Conservation (phyloP, 2,888 invertebrate genomes). For the Phytoseiulus persimilis region DNA sequence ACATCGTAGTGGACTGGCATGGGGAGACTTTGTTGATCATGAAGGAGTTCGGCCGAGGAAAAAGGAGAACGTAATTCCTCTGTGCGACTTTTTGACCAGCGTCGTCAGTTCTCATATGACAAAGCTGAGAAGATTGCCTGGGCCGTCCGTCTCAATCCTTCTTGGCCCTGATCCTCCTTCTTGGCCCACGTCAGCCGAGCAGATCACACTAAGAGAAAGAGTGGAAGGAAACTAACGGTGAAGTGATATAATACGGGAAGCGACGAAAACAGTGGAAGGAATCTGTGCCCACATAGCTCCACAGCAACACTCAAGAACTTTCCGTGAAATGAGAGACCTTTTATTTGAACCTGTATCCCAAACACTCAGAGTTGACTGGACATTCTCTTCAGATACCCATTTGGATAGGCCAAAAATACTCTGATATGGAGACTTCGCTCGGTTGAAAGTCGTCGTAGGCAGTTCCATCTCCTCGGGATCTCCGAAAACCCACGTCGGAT, state of each 20-base stretch:
- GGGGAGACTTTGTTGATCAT: not conserved
- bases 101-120: not conserved
- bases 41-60: not conserved
- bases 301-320: too few species aligned
- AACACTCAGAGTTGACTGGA: too few species aligned
- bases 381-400: too few species aligned
- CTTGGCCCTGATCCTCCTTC: not conserved
- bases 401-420: too few species aligned
- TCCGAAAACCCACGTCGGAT: too few species aligned
- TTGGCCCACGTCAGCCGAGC: not conserved
- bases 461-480: too few species aligned
- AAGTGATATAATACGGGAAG: not conserved
- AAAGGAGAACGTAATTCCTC: not conserved
- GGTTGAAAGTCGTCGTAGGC: too few species aligned
- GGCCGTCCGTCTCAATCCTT: not conserved
- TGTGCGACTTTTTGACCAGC: not conserved
- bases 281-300: too few species aligned
- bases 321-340: too few species aligned
- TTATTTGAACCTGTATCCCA: too few species aligned
- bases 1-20: too few species aligned
- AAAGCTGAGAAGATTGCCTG: not conserved
- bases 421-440: too few species aligned
- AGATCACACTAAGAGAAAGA: not conserved
- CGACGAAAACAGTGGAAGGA: not conserved
- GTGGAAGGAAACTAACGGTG: not conserved